These are phyloP conservation scores for Paedocypris micromegethes DNA, from an alignment of 2,797 vertebrate genomes.

Conservation along the genomic window DNA sequence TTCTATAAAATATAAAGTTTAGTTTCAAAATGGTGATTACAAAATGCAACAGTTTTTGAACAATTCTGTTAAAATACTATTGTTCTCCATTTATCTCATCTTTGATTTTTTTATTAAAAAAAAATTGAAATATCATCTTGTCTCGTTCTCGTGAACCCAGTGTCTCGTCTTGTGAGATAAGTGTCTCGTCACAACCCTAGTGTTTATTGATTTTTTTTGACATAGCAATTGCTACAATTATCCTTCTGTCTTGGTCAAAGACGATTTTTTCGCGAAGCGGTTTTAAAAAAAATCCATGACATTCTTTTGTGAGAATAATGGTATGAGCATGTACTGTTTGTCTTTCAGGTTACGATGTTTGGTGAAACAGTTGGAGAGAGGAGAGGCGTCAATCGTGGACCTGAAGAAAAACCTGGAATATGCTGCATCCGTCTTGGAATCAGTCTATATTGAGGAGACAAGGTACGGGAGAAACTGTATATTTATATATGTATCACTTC, in stretches of 20 bases:
- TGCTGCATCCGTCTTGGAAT: conserved; percentile 91
- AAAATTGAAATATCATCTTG: too few species aligned
- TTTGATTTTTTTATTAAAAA: too few species aligned
- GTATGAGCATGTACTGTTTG: conserved; percentile 49
- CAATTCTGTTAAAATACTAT: too few species aligned
- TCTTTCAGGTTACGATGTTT: conserved; percentile 83
- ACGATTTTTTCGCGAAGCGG: background rate
- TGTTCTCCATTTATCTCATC: too few species aligned
- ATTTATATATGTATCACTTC: background rate
- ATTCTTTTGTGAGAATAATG: conserved; percentile 2
- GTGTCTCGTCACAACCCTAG: too few species aligned
- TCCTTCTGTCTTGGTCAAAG: background rate
- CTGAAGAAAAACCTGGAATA: conserved; percentile 98
- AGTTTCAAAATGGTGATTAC: too few species aligned
- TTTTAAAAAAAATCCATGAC: background rate
- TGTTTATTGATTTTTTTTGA: background rate
- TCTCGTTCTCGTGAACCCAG: too few species aligned
- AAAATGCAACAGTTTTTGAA: too few species aligned
- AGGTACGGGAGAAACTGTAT: conserved; percentile 65
- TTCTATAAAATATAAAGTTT: too few species aligned
- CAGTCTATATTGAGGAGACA: conserved; percentile 95
- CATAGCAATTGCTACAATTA: background rate
- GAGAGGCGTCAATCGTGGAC: conserved; percentile 88
- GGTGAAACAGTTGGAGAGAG: conserved; percentile 93
- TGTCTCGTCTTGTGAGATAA: too few species aligned